Base-by-base conservation (phyloP, 1,140 invertebrate genomes). In the Lasioglossum albipes region DNA sequence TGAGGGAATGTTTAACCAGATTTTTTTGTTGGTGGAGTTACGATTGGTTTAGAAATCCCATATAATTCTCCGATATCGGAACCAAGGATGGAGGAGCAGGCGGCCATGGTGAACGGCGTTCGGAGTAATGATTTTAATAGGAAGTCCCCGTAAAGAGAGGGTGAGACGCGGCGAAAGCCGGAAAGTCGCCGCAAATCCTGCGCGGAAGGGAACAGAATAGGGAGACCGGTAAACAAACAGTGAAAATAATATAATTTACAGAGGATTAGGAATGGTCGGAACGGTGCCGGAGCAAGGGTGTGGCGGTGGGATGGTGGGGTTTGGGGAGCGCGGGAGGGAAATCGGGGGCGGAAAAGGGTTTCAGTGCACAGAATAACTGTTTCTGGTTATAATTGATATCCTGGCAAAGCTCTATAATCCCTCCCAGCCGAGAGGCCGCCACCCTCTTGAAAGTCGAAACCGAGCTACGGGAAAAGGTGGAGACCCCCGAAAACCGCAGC, bases 321-420 rank as follows among this genome's bases (percentile, higher is more conserved):
- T 13, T 13, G 7, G 27, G 27, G 27, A 0, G 27, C 9, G 45
- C 9, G 9, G 88, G 85, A 79, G 79, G 83, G 75, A 74, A 49
- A 49, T 75, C 70, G 79, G 78, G 87, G 68, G 80, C 61, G 81
- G 86, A 87, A 87, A 87, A 79, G 85, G 86, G 86, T 85, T 87
- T 79, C 81, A 71, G 87, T 85, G 87, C 86, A 88, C 86, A 79
- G 86, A 88, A 88, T 88, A 88, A 88, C 86, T 87, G 86, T 87
- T 87, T 93, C 92, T 93, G 92, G 91, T 93, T 93, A 93, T 93
- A 93, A 93, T 93, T 93, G 92, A 93, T 93, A 93, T 93, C 92
- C 91, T 90, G 91, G 92, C 89, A 93, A 93, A 93, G 92, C 92
- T 91, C 91, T 91, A 91, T 93, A 93, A 93, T 93, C 92, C 91